A percentile compares a stretch with the other conserved stretches of the same genome.
Conservation (phyloP, 2,113 vertebrate genomes). For the Pangasianodon gigas region DNA sequence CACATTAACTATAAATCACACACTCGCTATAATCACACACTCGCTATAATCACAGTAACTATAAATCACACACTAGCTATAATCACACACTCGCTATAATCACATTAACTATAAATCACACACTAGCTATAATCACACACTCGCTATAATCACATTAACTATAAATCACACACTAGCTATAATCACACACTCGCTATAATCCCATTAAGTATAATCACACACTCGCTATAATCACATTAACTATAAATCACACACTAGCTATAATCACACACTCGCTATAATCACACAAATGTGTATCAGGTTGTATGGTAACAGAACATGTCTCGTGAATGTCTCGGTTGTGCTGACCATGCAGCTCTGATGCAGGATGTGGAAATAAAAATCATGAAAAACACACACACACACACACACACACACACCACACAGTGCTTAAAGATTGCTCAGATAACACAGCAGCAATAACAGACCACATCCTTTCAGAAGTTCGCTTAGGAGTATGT, state of each 20-base stretch:
- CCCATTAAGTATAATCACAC: not conserved
- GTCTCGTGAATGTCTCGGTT: too few relatives aligned
- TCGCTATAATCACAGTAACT: too few relatives aligned
- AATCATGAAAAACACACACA: not conserved
- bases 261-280: too few relatives aligned
- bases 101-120: not conserved
- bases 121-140: not conserved
- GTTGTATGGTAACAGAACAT: not conserved
- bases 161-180: too few relatives aligned
- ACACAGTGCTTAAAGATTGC: not conserved
- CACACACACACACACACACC: not conserved
- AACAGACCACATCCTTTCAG: constrained; percentile 16
- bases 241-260: not conserved
- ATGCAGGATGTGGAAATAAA: not conserved
- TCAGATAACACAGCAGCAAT: not conserved
- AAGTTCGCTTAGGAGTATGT: not conserved
- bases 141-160: not conserved
- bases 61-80: too few relatives aligned
- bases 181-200: too few relatives aligned
- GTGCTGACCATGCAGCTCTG: not conserved
- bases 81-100: not conserved
- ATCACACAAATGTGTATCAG: not conserved
- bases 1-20: not conserved
- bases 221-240: not conserved
- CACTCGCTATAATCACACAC: not conserved